Base-by-base conservation (phyloP, 2,888 invertebrate species). In the Amiota minor region DNA sequence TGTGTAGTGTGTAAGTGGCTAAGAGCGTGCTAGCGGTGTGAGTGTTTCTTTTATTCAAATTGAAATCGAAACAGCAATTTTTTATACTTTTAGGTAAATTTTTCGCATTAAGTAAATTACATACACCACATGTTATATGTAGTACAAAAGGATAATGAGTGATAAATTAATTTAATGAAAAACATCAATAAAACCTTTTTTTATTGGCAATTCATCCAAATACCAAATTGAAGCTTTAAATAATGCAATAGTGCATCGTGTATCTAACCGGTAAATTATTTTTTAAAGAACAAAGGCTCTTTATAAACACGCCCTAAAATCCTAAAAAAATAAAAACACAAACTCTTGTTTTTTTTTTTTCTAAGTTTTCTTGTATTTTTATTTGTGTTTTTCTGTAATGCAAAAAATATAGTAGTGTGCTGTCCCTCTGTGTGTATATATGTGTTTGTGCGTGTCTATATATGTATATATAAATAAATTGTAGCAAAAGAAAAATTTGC, bases 21-120 rank as follows among this genome's bases (percentile, higher is more conserved):
- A 11, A 4, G 77, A 62, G 79, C 81, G 82, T 82, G 84, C 81
- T 81, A 83, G 80, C 84, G 2, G 35, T 35, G 35, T 35, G 35
- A 35, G 35, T 35, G 35, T 35, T 35, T 35, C 35, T 35, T 35
- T 6, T 35, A 35, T 35, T 35, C 35, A 35, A 35, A 35, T 35
- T 35, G 2, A 35, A 35, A 35, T 35, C 2, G 35, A 35, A 35
- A 35, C 35, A 6, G 6, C 35, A 6, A 35, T 64, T 64, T 64
- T 12, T 35, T 49, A 68, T n/a, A n/a, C n/a, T 53, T 53, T 53
- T 68, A 68, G 67, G 47, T 68, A 68, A 68, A 53, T 62, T 35
- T 62, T 9, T 12, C 6, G 35, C 35, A 35, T 35, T 35, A 35
- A 35, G 6, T 35, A 23, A 23, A 35, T 35, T 35, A 35, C 35